These are phyloP conservation scores for Turritopsis rubra DNA, from an alignment of 30 jellyfish, hydroid and myxozoan species.

Conservation along the genomic window DNA sequence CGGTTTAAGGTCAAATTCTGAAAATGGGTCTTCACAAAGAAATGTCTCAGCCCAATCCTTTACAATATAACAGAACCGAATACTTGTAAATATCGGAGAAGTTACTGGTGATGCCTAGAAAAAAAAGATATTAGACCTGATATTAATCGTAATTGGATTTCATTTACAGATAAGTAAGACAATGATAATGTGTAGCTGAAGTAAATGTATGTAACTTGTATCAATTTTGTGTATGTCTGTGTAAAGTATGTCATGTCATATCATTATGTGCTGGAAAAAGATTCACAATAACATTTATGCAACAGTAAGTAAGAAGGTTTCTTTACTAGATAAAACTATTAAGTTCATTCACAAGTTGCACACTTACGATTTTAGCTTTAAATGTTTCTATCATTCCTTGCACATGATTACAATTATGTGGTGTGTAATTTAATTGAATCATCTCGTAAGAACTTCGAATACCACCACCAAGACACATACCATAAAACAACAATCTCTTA, in stretches of 20 bases:
- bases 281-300: too few species aligned
- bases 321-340: too few species aligned
- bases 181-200: too few species aligned
- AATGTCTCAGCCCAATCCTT: constrained; percentile 57
- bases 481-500: constrained; percentile 57
- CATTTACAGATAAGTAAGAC: background rate
- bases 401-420: constrained; percentile 81
- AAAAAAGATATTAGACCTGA: background rate
- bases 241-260: too few species aligned
- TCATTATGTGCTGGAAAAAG: too few species aligned
- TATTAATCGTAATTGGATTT: background rate
- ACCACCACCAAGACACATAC: constrained; percentile 73
- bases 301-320: too few species aligned
- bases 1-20: constrained; percentile 44
- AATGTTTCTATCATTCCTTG: constrained; percentile 83
- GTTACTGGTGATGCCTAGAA: constrained; percentile 8
- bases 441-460: constrained; percentile 70
- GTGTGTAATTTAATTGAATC: constrained; percentile 63
- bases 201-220: too few species aligned
- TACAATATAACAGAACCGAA: constrained; percentile 70
- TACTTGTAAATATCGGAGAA: constrained; percentile 46
- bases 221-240: too few species aligned
- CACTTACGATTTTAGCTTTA: constrained; percentile 75
- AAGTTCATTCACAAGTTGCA: background rate
- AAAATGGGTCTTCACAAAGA: constrained; percentile 47